Evolutionary conservation across 2,113 vertebrate species (phyloP).

Genomic region (Phainopepla nitens): DNA sequence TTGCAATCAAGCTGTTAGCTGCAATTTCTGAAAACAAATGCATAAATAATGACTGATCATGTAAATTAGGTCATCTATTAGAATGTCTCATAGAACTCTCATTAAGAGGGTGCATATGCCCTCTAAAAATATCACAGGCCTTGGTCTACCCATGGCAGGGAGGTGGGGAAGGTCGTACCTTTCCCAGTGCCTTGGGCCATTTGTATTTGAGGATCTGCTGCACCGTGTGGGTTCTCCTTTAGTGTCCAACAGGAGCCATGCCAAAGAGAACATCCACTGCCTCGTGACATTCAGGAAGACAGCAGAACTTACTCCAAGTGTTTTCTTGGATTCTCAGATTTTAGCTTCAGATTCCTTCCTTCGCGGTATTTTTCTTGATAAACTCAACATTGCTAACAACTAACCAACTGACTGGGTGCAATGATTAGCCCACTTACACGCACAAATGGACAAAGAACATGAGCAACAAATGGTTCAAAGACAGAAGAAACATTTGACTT

Average conservation of each 20-base stretch:
- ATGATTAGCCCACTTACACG: background rate
- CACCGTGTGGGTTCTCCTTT: background rate
- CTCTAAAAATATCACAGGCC: background rate
- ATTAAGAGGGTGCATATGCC: background rate
- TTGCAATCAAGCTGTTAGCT: background rate
- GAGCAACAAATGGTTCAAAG: background rate
- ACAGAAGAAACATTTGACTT: background rate
- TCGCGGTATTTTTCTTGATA: background rate
- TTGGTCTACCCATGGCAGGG: background rate
- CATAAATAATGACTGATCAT: background rate
- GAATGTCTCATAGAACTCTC: background rate
- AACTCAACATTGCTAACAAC: background rate
- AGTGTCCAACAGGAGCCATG: rapidly evolving
- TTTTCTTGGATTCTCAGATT: background rate
- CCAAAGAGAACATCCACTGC: background rate
- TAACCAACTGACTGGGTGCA: rapidly evolving
- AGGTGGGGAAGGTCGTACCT: background rate
- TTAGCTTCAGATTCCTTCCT: background rate
- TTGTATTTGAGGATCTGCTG: background rate
- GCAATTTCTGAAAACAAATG: background rate
- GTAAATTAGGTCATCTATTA: background rate
- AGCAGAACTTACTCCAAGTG: background rate
- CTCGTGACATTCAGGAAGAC: background rate
- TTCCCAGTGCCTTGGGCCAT: background rate
- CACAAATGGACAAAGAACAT: background rate